Percentiles rank a stretch among this genome's conserved stretches.
These are phyloP conservation scores for Apeltes quadracus DNA, from an alignment of 2,113 vertebrate species.

Conservation along the genomic window DNA sequence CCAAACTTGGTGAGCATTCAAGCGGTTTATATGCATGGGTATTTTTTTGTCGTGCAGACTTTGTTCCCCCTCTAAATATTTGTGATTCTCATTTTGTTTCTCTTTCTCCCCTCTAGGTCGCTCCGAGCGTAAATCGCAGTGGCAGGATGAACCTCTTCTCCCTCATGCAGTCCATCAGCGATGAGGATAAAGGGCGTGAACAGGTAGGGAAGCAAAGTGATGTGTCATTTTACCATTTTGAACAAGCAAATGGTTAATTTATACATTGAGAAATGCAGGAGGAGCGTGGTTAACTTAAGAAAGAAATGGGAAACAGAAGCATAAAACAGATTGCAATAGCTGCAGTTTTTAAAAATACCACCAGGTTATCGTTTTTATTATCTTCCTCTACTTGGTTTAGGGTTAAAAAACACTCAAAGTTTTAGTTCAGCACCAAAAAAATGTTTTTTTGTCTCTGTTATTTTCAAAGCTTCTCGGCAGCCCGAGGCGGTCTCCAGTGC, in stretches of 20 bases:
- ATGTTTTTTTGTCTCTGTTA: not conserved
- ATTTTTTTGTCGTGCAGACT: not conserved
- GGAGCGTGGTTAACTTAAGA: not conserved
- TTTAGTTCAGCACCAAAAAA: not conserved
- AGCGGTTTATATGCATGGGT: not conserved
- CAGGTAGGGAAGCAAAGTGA: slow-evolving; percentile 53
- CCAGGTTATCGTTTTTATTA: not conserved
- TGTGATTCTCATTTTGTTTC: not conserved
- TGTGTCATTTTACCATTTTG: not conserved
- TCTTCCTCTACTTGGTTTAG: not conserved
- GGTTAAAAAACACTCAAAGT: not conserved
- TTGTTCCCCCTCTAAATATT: not conserved
- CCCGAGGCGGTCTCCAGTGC: slow-evolving; percentile 72
- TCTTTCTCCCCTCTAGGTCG: slow-evolving; percentile 43
- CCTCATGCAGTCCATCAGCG: slow-evolving; percentile 94
- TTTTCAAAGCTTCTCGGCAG: slow-evolving; percentile 61
- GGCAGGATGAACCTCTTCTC: slow-evolving; percentile 91
- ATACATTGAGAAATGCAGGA: not conserved
- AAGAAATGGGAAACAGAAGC: not conserved
- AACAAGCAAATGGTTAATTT: not conserved
- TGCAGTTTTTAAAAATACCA: not conserved
- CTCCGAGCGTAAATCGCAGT: slow-evolving; percentile 70
- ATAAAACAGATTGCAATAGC: not conserved
- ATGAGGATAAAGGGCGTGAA: slow-evolving; percentile 68
- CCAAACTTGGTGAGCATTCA: slow-evolving; percentile 61